Evolutionary conservation across 2,113 vertebrate genomes (phyloP), one percentile per base, ranked within the genome.

Genomic region (Ursus arctos): DNA sequence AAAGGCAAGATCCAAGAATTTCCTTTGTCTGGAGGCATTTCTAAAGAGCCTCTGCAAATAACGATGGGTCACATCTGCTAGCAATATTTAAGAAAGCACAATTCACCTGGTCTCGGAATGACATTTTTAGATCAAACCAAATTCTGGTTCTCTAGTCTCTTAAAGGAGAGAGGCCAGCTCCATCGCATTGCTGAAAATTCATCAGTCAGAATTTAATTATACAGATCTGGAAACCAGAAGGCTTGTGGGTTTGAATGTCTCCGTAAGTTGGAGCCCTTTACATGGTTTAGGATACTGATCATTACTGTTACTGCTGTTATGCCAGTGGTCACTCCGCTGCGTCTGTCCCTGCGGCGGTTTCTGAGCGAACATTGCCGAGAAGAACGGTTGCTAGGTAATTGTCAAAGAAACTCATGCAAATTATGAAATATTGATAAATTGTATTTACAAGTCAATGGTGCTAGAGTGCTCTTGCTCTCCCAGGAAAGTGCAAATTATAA

Each of bases 241-340:
- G 95, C 91, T 95, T 95, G 97, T 77, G 91, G 72, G 51, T 53
- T 96, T 80, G 84, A 93, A 93, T 93, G 94, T 96, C 63, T 95
- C 92, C 92, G 84, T 65, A 71, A 97, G 84, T 92, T 93, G 95
- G 74, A 97, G 97, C 95, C 98, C 98, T 96, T 98, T 95, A 98
- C 74, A 97, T 97, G 97, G 98, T 98, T 98, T 98, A 98, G 97
- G 98, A 98, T 98, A 98, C 98, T 98, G 97, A 98, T 98, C 97
- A 98, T 95, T 85, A 96, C 77, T 92, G 88, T 97, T 96, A 98
- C 8, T 93, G 87, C 96, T 95, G 97, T 96, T 98, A 96, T 98
- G 97, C 0, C 43, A 97, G 97, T 14, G 83, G 97, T 82, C 97
- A 97, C 96, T 97, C 97, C 94, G 95, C 96, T 97, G 95, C 90